Base-by-base conservation (phyloP, 2,888 invertebrate species). In the Sympetrum striolatum region DNA sequence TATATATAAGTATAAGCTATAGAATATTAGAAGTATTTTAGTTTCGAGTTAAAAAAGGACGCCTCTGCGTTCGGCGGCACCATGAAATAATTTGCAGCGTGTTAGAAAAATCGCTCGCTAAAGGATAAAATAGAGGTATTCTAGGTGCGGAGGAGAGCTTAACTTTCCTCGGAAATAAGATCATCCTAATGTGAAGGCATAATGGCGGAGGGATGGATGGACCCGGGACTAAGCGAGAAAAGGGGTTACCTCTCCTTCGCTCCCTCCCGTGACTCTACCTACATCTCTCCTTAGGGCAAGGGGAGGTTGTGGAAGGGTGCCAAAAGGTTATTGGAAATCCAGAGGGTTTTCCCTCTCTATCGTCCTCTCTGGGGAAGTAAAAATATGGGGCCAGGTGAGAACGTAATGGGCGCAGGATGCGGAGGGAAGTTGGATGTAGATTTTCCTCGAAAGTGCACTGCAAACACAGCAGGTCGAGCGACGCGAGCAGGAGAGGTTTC, bases 271-370 rank as follows among this genome's bases (percentile, higher is more conserved):
- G n/a, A 64, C 64, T 22, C 64, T 64, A 64, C 64, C 64, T 64
- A 22, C 64, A 64, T 64, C 64, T 64, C 64, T 64, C 64, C 81
- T 14, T 14, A 25, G 58, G 39, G 25, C 18, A n/a, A 37, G 37
- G 37, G 64, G 82, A 60, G 37, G 64, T 10, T 86, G 86, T 86
- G 86, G 86, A 86, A 58, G 86, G 86, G 86, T 86, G 86, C 86
- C 86, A 86, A 86, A 86, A 86, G 58, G 86, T 86, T 86, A 86
- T 86, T 86, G 86, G 86, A 86, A 86, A 86, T 86, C 60, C 86
- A 31, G 60, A 37, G 86, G 60, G 60, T 86, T 86, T 86, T 60
- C 86, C 22, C 53, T 35, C 53, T 58, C 82, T 58, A 35, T 15
- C 82, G 81, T 35, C 22, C 37, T 10, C 44, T 81, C 81, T 14